Conservation (phyloP, 1,140 invertebrate species). For the Pachyrhynchus sulphureomaculatus region DNA sequence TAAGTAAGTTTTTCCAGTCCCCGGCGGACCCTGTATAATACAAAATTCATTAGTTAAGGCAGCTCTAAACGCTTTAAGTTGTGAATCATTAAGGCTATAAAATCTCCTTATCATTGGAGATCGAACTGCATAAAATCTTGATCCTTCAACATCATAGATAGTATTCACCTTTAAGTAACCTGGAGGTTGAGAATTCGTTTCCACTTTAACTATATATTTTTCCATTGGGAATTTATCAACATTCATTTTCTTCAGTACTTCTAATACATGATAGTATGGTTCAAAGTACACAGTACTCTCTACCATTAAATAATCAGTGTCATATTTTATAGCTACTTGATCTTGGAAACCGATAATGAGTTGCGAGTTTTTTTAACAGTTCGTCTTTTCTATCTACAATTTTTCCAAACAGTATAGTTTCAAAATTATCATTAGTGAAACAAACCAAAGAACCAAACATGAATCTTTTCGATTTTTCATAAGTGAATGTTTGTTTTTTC, state of each 20-base stretch:
- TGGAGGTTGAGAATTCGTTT: conserved; percentile 37
- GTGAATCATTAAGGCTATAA: conserved; percentile 57
- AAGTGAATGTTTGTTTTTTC: conserved; percentile 37
- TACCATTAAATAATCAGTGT: conserved; percentile 59
- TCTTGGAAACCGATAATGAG: conserved; percentile 54
- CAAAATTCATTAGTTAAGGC: conserved; percentile 64
- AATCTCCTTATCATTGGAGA: conserved; percentile 36
- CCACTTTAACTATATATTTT: conserved; percentile 56
- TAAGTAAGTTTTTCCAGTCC: conserved; percentile 80
- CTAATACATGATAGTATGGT: conserved; percentile 65
- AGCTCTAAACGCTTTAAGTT: conserved; percentile 59
- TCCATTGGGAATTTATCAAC: conserved; percentile 62
- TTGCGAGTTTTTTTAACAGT: conserved; percentile 53
- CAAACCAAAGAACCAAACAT: conserved; percentile 72
- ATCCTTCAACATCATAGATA: conserved; percentile 23
- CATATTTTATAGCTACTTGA: conserved; percentile 40
- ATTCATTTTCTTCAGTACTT: conserved; percentile 58
- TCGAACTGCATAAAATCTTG: conserved; percentile 10
- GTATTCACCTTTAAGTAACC: conserved; percentile 27
- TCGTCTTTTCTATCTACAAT: conserved; percentile 60
- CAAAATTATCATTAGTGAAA: conserved; percentile 68
- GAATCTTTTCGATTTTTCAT: conserved; percentile 59
- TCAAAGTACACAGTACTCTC: conserved; percentile 70
- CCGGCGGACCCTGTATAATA: conserved; percentile 79
- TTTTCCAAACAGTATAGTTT: conserved; percentile 65